Evolutionary conservation across 2,888 invertebrate species (phyloP).

Genomic region (Sphinx pinastri): DNA sequence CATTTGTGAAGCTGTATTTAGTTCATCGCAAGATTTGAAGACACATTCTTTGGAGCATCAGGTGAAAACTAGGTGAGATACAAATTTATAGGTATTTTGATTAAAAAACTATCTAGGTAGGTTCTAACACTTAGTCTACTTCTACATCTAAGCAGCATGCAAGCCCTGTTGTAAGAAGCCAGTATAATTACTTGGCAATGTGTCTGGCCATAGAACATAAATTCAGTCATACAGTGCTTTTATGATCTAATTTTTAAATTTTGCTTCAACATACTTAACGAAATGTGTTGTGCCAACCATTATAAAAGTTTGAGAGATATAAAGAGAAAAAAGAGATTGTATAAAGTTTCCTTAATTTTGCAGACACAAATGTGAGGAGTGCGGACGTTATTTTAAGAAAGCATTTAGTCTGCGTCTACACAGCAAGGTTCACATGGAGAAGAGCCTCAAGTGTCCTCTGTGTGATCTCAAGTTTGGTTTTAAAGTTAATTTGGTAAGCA

Average conservation of each 20-base stretch:
- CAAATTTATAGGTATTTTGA: too few species aligned
- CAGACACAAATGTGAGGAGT: slow-evolving; percentile 52
- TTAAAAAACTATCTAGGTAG: too few species aligned
- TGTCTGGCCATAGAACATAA: too few species aligned
- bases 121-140: too few species aligned
- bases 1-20: slow-evolving; percentile 41
- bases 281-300: too few species aligned
- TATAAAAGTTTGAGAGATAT: too few species aligned
- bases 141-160: too few species aligned
- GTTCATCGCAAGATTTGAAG: slow-evolving; percentile 39
- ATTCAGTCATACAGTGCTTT: too few species aligned
- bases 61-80: slow-evolving; percentile 45
- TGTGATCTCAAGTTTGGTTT: slow-evolving; percentile 44
- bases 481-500: slow-evolving; percentile 46
- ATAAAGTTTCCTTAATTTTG: slow-evolving; percentile 24
- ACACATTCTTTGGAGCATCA: slow-evolving; percentile 48
- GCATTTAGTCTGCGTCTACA: slow-evolving; percentile 51
- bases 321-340: neutral
- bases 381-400: slow-evolving; percentile 49
- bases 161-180: too few species aligned
- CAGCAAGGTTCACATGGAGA: slow-evolving; percentile 44
- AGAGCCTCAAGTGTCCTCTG: slow-evolving; percentile 38
- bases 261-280: too few species aligned
- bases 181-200: too few species aligned
- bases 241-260: too few species aligned